These are phyloP conservation scores for Micronisus gabar DNA, from an alignment of 2,113 vertebrate species.

Conservation along the genomic window DNA sequence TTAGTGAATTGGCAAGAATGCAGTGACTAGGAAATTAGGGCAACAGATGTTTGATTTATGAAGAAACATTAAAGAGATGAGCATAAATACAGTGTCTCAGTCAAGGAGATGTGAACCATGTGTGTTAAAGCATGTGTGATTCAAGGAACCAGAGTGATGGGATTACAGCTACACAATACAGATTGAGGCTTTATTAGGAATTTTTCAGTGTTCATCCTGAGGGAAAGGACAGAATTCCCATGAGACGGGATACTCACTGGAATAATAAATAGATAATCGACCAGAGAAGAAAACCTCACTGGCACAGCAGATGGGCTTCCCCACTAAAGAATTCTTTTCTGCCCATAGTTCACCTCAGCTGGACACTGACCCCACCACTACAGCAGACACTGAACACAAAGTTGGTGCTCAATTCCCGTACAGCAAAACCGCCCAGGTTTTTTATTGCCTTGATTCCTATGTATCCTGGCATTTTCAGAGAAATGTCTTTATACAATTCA, in stretches of 20 bases:
- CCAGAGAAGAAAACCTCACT: not conserved
- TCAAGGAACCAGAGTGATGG: not conserved
- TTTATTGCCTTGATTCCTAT: not conserved
- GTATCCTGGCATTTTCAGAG: not conserved
- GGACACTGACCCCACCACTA: not conserved
- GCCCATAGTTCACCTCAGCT: accelerated
- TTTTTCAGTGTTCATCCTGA: not conserved
- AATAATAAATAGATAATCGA: not conserved
- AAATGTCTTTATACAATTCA: not conserved
- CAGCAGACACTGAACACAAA: not conserved
- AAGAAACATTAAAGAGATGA: not conserved
- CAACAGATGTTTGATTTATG: not conserved
- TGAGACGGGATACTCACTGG: not conserved
- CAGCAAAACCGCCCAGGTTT: not conserved
- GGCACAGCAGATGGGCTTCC: not conserved
- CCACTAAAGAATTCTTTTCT: not conserved
- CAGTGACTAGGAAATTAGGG: not conserved
- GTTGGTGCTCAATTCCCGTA: not conserved
- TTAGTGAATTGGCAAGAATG: not conserved
- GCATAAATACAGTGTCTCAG: not conserved
- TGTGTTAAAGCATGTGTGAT: not conserved
- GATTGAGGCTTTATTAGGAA: not conserved
- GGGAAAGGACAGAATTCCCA: not conserved
- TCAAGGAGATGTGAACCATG: not conserved
- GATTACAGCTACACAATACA: not conserved